Evolutionary conservation across 2,113 vertebrate species (phyloP), one percentile per base, ranked within the genome.

Genomic region (Theristicus caerulescens): DNA sequence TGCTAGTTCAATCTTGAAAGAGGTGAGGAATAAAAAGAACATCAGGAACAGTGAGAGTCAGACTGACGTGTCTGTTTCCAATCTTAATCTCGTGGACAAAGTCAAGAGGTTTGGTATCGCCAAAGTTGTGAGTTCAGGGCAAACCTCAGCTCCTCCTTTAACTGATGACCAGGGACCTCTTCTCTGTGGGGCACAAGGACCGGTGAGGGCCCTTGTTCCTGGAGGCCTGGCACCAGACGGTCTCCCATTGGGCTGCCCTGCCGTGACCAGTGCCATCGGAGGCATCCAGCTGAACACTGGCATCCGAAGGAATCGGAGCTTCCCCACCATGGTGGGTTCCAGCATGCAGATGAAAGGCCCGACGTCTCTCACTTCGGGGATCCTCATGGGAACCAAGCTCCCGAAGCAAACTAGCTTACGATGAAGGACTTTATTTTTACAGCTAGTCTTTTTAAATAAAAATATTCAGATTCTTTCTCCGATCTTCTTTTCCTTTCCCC

Each of bases 281-380:
- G 98, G 99, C 82, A 97, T 99, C 84, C 98, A 99, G 95, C 96
- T 99, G 85, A 99, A 98, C 71, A 96, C 98, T 9, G 99, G 99
- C 83, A 98, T 99, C 91, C 98, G 99, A 24, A 98, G 99, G 96
- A 99, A 99, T 55, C 98, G 98, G 47, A 99, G 99, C 97, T 99
- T 99, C 91, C 99, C 99, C 24, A 98, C 99, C 72, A 99, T 99
- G 99, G 99, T 99, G 87, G 99, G 99, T 40, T 99, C 99, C 90
- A 99, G 99, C 95, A 99, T 99, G 99, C 99, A 99, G 55, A 99
- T 99, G 99, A 99, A 99, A 90, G 99, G 98, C 77, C 99, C 99
- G 0, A 98, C 98, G 1, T 98, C 99, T 31, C 97, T 99, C 89
- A 97, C 97, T 71, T 98, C 99, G 10, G 99, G 99, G 76, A 98